phyloP scores from a whole-genome alignment of 2,113 vertebrate genomes.

The Pungitius pungitius region DNA sequence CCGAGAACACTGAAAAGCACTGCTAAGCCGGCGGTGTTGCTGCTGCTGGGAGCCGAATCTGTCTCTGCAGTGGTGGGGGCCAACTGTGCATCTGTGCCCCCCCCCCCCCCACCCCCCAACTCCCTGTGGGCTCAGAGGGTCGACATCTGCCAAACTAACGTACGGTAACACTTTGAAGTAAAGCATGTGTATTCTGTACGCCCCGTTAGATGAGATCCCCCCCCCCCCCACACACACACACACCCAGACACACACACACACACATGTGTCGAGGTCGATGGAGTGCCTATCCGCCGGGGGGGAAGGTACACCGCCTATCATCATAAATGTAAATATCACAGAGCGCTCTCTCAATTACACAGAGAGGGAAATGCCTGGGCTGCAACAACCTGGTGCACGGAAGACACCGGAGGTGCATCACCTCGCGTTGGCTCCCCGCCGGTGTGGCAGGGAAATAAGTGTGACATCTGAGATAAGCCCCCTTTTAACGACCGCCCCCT shows the following conservation, averaged over 20 bases:
- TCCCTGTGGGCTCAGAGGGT: not conserved
- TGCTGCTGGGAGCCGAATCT: not conserved
- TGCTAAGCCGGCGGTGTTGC: not conserved
- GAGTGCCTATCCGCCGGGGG: not conserved
- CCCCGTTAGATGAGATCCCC: slow-evolving; percentile 15
- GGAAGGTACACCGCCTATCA: slow-evolving; percentile 11
- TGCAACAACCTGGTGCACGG: slow-evolving; percentile 4
- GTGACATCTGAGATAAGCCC: slow-evolving; percentile 42
- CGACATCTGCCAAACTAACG: slow-evolving; percentile 10
- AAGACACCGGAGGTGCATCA: slow-evolving; percentile 36
- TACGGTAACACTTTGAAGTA: not conserved
- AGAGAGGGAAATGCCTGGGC: slow-evolving; percentile 28
- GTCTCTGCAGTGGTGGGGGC: not conserved
- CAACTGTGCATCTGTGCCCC: not conserved
- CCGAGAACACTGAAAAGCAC: not conserved
- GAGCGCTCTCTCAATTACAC: slow-evolving; percentile 29
- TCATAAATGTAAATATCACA: slow-evolving; percentile 50
- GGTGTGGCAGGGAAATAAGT: slow-evolving; percentile 15
- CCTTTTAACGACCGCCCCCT: slow-evolving; percentile 18
- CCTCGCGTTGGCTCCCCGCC: slow-evolving; percentile 16
- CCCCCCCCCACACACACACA: too few species aligned
- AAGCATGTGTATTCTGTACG: not conserved
- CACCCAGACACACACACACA: too few species aligned
- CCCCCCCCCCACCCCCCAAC: not conserved
- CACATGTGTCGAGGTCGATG: slow-evolving; percentile 12